phyloP scores from a whole-genome alignment of 2,797 vertebrate genomes.

The Heliangelus exortis region DNA sequence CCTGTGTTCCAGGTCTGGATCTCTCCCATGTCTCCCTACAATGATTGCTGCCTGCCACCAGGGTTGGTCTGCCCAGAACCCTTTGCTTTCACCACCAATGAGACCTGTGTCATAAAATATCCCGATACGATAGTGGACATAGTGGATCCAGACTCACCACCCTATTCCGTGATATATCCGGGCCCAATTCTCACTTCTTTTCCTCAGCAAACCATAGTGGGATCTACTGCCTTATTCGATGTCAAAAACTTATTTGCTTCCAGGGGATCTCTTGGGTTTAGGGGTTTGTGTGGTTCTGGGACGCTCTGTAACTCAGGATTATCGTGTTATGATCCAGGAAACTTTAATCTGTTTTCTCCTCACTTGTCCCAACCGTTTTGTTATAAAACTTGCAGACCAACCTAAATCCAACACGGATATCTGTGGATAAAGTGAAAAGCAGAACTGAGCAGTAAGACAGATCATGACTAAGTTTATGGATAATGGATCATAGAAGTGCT shows the following conservation, averaged over 20 bases:
- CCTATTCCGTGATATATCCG: slow-evolving; percentile 19
- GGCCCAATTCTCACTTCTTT: slow-evolving; percentile 65
- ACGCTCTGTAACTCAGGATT: background rate
- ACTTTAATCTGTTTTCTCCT: background rate
- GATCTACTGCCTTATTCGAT: background rate
- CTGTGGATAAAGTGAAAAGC: slow-evolving; percentile 7
- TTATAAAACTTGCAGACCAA: slow-evolving; percentile 29
- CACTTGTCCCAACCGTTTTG: background rate
- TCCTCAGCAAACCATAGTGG: slow-evolving; percentile 61
- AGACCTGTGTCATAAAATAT: slow-evolving; percentile 18
- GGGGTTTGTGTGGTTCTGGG: slow-evolving; percentile 2
- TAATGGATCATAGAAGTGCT: slow-evolving; percentile 57
- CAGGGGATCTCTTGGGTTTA: background rate
- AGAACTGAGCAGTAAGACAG: background rate
- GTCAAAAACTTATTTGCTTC: background rate
- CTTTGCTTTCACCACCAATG: slow-evolving; percentile 8
- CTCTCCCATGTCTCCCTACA: slow-evolving; percentile 45
- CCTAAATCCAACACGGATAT: background rate
- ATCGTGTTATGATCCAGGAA: background rate
- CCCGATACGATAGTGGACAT: slow-evolving; percentile 52
- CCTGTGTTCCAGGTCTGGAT: background rate
- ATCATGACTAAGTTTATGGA: slow-evolving; percentile 35
- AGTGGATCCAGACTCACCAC: background rate
- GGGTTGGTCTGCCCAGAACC: slow-evolving; percentile 27
- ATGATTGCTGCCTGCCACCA: background rate